Evolutionary conservation across 2,888 invertebrate species (phyloP).

Genomic region (Fabriciana adippe): DNA sequence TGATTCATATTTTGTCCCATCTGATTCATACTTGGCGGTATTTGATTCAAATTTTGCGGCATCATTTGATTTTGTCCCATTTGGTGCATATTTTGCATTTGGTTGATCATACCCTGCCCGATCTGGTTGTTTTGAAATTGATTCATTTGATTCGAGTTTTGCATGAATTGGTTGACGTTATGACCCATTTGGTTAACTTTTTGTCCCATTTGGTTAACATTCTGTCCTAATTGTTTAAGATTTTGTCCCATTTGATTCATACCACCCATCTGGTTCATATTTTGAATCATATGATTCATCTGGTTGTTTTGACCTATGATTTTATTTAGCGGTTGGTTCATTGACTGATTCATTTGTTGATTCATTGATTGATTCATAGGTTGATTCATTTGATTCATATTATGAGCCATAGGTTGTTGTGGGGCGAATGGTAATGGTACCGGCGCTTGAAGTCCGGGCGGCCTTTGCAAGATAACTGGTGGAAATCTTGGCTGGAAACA

Average conservation of each 20-base stretch:
- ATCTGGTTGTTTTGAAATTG: conserved; percentile 54
- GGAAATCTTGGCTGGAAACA: conserved; percentile 71
- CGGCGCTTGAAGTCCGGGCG: conserved; percentile 71
- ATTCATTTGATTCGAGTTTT: conserved; percentile 47
- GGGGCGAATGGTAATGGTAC: conserved; percentile 70
- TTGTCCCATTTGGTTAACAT: conserved; percentile 51
- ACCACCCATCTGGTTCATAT: conserved; percentile 49
- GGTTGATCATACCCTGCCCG: conserved; percentile 49
- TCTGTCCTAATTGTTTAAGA: conserved; percentile 51
- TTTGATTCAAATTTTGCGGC: conserved; percentile 50
- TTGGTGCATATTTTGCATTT: conserved; percentile 52
- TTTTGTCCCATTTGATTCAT: conserved; percentile 45
- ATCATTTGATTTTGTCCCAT: conserved; percentile 54
- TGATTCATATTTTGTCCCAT: conserved; percentile 46
- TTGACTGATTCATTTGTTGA: conserved; percentile 32
- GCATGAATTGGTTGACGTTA: conserved; percentile 46
- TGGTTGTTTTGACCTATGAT: conserved; percentile 44
- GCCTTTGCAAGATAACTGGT: conserved; percentile 72
- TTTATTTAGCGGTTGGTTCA: conserved; percentile 36
- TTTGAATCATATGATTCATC: conserved; percentile 45
- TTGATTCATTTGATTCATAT: conserved; percentile 41
- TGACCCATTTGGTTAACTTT: conserved; percentile 47
- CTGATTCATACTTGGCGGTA: conserved; percentile 47
- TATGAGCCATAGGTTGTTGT: conserved; percentile 59
- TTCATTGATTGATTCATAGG: conserved; percentile 37